phyloP scores from a whole-genome alignment of 2,797 vertebrate genomes.

The Petrocephalus sullivani region DNA sequence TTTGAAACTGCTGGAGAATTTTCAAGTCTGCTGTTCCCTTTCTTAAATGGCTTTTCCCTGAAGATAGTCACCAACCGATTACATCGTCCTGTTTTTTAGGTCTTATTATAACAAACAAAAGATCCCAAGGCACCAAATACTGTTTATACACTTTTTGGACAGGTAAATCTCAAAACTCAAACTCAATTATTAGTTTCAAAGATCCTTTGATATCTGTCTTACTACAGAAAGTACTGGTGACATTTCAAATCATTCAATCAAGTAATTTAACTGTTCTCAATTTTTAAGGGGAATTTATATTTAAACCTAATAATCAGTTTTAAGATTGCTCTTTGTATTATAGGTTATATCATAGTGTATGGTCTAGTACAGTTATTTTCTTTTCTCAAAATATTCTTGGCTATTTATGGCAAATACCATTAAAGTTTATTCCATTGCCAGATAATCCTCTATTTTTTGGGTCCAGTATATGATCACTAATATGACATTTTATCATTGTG shows the following conservation, averaged over 20 bases:
- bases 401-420: too few species aligned
- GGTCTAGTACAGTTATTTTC: neutral
- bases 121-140: neutral
- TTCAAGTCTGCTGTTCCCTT: neutral
- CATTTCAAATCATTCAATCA: neutral
- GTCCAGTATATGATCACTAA: too few species aligned
- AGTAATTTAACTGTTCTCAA: neutral
- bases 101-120: neutral
- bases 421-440: too few species aligned
- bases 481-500: too few species aligned
- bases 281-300: neutral
- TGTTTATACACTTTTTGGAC: neutral
- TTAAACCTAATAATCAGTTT: neutral
- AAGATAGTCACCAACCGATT: neutral
- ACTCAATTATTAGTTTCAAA: neutral
- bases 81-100: neutral
- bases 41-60: neutral
- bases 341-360: neutral
- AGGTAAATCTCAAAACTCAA: neutral
- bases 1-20: neutral
- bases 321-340: neutral
- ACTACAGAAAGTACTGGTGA: neutral
- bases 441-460: too few species aligned
- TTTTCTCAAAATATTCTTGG: neutral
- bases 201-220: neutral